Conservation (phyloP, 1,140 invertebrate species). For the Paralvinella palmiformis region DNA sequence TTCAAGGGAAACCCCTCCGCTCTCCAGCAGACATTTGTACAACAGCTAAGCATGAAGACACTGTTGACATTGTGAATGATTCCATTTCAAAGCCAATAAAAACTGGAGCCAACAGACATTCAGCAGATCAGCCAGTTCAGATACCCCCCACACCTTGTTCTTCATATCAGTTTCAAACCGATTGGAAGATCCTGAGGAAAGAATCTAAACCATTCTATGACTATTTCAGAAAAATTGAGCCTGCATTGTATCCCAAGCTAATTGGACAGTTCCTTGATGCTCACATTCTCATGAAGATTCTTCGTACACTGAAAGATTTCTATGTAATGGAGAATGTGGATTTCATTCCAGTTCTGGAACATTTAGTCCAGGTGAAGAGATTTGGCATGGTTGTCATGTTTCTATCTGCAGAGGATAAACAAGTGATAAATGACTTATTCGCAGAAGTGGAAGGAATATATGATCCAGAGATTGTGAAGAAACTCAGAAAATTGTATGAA, state of each 20-base stretch:
- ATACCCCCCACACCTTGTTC: slow-evolving; percentile 30
- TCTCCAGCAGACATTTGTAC: no score
- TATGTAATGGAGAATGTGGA: background rate
- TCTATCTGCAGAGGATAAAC: background rate
- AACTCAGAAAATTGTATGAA: no score
- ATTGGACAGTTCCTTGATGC: background rate
- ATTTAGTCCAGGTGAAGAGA: background rate
- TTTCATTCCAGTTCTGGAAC: background rate
- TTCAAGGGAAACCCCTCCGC: background rate
- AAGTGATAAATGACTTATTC: no score
- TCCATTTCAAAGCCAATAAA: slow-evolving; percentile 14
- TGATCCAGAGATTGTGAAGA: no score
- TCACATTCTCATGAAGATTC: background rate
- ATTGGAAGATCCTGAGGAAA: slow-evolving; percentile 47
- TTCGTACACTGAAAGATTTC: background rate
- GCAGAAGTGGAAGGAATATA: no score
- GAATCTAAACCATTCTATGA: slow-evolving; percentile 35
- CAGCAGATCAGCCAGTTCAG: slow-evolving; percentile 17
- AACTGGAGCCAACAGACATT: slow-evolving; percentile 14
- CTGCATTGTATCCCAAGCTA: background rate
- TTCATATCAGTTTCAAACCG: slow-evolving; percentile 46
- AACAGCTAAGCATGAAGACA: no score
- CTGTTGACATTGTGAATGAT: no score
- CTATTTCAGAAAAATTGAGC: slow-evolving; percentile 36
- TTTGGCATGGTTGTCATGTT: background rate